phyloP scores from a whole-genome alignment of 2,888 invertebrate species.

The Lycocerus yunnanus region DNA sequence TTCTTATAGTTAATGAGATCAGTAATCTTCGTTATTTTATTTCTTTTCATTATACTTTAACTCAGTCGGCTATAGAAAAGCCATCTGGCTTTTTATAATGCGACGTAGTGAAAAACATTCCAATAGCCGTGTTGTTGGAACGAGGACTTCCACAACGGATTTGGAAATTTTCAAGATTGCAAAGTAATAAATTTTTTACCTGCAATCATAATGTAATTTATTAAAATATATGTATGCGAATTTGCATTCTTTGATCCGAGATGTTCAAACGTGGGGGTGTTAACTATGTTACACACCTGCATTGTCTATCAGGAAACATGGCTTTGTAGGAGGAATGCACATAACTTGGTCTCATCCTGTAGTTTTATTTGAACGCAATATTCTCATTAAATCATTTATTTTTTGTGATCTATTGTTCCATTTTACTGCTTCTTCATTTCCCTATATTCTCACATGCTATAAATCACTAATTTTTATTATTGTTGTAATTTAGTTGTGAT shows the following conservation, averaged over 20 bases:
- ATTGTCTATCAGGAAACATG: conserved; percentile 40
- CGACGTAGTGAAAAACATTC: background rate
- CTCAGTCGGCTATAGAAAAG: background rate
- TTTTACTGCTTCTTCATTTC: conserved; percentile 1
- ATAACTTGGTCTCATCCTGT: conserved; percentile 39
- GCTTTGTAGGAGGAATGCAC: conserved; percentile 42
- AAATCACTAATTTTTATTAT: background rate
- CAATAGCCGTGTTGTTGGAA: background rate
- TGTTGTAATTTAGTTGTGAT: background rate
- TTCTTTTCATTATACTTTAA: background rate
- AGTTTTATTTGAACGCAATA: conserved; percentile 39
- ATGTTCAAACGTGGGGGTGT: conserved; percentile 34
- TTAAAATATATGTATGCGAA: conserved; percentile 28
- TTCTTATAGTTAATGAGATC: conserved; percentile 9
- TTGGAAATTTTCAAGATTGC: too few species aligned
- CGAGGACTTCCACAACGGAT: background rate
- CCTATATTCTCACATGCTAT: background rate
- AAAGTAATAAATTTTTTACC: too few species aligned
- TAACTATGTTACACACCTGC: conserved; percentile 39
- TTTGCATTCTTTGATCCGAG: conserved; percentile 27
- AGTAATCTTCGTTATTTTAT: conserved; percentile 3
- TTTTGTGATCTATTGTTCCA: conserved; percentile 36
- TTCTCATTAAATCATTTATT: conserved; percentile 39
- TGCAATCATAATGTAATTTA: too few species aligned
- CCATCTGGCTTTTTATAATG: background rate